Evolutionary conservation across 2,888 invertebrate species (phyloP).

Genomic region (Agapetus fuscipes): DNA sequence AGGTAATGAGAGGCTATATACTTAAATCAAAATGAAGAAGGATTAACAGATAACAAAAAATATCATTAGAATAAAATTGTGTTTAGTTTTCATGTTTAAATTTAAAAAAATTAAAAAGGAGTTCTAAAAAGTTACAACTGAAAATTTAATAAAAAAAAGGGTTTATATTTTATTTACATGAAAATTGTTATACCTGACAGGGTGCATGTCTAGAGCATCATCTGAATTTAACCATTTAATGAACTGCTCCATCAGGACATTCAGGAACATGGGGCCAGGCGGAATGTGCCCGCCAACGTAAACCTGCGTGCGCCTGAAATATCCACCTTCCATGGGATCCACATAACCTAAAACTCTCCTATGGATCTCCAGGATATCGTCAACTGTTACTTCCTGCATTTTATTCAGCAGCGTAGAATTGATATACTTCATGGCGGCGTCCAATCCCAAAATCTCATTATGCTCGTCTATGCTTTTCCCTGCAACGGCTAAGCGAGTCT

Average conservation of each 20-base stretch:
- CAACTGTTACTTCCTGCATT: slow-evolving; percentile 66
- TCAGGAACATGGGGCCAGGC: slow-evolving; percentile 75
- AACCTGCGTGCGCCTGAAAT: slow-evolving; percentile 80
- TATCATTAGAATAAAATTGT: too few species aligned
- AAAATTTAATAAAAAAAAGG: too few species aligned
- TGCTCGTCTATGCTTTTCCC: slow-evolving; percentile 94
- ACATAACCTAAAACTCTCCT: slow-evolving; percentile 88
- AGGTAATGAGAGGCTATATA: too few species aligned
- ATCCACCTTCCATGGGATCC: slow-evolving; percentile 86
- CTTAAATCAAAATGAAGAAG: too few species aligned
- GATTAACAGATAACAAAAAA: too few species aligned
- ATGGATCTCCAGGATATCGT: slow-evolving; percentile 89
- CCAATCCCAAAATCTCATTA: slow-evolving; percentile 91
- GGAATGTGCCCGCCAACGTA: slow-evolving; percentile 94
- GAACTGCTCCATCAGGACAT: slow-evolving; percentile 75
- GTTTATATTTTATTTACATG: too few species aligned
- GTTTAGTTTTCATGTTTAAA: too few species aligned
- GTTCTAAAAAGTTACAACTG: too few species aligned
- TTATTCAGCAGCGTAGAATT: slow-evolving; percentile 70
- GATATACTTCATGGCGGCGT: slow-evolving; percentile 91
- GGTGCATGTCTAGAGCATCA: slow-evolving; percentile 75
- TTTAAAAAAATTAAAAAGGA: too few species aligned
- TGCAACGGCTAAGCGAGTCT: slow-evolving; percentile 66
- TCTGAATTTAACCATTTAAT: slow-evolving; percentile 91
- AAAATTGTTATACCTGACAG: slow-evolving; percentile 54